Percentiles rank a stretch among this genome's conserved stretches.
Conservation (phyloP, 2,888 invertebrate species). For the Lycia hirtaria region DNA sequence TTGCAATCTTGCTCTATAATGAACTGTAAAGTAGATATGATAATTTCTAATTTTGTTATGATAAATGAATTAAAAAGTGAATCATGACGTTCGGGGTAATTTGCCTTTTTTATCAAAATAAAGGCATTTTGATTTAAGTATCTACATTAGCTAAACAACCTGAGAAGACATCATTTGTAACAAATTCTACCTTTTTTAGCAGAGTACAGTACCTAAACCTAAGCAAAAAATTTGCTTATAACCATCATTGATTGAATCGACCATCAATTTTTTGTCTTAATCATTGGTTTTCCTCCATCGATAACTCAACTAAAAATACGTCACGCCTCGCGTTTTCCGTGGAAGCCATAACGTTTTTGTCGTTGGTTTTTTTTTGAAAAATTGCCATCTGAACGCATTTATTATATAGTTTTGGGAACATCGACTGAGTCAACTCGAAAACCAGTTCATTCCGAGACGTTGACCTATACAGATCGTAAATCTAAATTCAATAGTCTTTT, state of each 20-base stretch:
- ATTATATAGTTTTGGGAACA: conserved; percentile 41
- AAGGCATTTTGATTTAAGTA: no score
- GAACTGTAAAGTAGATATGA: no score
- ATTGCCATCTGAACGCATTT: conserved; percentile 15
- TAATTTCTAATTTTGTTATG: no score
- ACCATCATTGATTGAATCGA: conserved; percentile 7
- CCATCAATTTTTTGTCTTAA: conserved; percentile 13
- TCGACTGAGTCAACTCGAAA: conserved; percentile 49
- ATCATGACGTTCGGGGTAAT: no score
- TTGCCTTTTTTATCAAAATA: no score
- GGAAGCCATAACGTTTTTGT: conserved; percentile 21
- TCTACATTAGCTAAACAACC: no score
- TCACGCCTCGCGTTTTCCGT: conserved; percentile 22
- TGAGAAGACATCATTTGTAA: background rate
- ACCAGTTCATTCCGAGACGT: conserved; percentile 59
- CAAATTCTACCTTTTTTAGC: background rate
- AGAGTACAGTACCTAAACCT: background rate
- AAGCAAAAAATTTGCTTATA: conserved; percentile 9
- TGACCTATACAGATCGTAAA: conserved; percentile 50
- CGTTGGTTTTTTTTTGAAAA: conserved; percentile 21
- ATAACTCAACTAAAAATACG: background rate
- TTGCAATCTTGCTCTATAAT: no score
- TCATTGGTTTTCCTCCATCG: conserved; percentile 5
- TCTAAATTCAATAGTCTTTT: conserved; percentile 41
- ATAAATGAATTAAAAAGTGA: no score